Percentiles rank a stretch among this genome's conserved stretches.
Conservation (phyloP, 2,888 invertebrate species). For the Thereva unica region DNA sequence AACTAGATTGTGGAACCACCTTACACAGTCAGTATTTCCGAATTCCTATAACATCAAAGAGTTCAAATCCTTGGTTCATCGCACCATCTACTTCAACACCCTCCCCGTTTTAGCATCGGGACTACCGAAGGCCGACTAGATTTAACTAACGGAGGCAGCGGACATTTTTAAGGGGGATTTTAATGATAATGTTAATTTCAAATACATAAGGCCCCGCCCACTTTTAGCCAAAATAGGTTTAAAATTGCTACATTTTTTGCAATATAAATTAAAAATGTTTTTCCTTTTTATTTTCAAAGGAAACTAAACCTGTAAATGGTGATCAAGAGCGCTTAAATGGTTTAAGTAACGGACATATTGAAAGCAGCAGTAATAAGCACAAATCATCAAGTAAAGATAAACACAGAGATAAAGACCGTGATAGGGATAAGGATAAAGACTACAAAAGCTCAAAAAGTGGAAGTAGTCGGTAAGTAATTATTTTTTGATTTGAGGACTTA, state of each 20-base stretch:
- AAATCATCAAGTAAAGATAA: conserved; percentile 66
- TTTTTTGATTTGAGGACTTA: background rate
- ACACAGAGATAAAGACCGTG: conserved; percentile 61
- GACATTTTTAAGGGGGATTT: too few species aligned
- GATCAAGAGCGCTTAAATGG: conserved; percentile 72
- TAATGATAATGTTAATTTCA: too few species aligned
- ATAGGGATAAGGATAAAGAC: conserved; percentile 61
- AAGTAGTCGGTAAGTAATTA: conserved; percentile 44
- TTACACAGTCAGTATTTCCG: too few species aligned
- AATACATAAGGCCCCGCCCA: conserved; percentile 1
- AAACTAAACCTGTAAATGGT: conserved; percentile 57
- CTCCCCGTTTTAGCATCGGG: too few species aligned
- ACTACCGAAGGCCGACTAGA: too few species aligned
- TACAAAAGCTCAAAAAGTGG: conserved; percentile 61
- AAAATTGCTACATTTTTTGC: conserved; percentile 12
- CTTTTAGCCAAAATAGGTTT: background rate
- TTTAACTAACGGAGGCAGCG: too few species aligned
- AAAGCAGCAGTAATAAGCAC: conserved; percentile 60
- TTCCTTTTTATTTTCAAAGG: conserved; percentile 2
- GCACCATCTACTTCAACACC: too few species aligned
- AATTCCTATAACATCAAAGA: too few species aligned
- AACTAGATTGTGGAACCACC: too few species aligned
- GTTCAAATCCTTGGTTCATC: too few species aligned
- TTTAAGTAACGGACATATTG: conserved; percentile 74
- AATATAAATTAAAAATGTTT: background rate